Evolutionary conservation across 2,113 vertebrate genomes (phyloP).

Genomic region (Mola mola): DNA sequence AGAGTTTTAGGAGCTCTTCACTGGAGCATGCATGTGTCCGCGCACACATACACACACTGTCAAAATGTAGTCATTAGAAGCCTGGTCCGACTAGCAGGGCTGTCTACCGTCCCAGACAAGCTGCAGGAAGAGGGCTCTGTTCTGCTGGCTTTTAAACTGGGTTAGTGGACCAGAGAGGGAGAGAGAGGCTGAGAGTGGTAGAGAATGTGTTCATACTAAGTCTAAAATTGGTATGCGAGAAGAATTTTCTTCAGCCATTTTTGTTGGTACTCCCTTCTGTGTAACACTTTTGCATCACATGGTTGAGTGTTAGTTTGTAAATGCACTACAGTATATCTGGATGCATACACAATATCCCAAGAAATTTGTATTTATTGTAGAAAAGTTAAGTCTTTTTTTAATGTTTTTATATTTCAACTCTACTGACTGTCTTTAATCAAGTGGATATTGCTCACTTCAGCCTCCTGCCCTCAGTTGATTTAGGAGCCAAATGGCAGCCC

Average conservation of each 20-base stretch:
- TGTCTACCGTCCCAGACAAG: conserved; percentile 76
- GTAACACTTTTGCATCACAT: conserved; percentile 53
- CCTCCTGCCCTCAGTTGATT: conserved; percentile 69
- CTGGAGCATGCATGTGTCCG: background rate
- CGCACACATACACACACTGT: conserved; percentile 18
- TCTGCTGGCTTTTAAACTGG: conserved; percentile 77
- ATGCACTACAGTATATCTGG: background rate
- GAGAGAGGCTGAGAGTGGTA: conserved; percentile 35
- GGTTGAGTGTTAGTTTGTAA: conserved; percentile 29
- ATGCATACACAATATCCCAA: background rate
- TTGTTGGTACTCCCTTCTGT: conserved; percentile 59
- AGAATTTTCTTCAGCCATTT: conserved; percentile 69
- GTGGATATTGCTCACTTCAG: conserved; percentile 65
- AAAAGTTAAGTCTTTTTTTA: conserved; percentile 52
- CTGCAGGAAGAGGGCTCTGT: conserved; percentile 76
- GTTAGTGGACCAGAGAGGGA: conserved; percentile 80
- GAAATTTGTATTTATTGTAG: conserved; percentile 32
- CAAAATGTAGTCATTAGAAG: conserved; percentile 73
- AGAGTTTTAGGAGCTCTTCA: conserved; percentile 38
- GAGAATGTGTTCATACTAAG: conserved; percentile 47
- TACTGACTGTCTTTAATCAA: conserved; percentile 57
- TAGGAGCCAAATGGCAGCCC: conserved; percentile 75
- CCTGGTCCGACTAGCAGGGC: conserved; percentile 65
- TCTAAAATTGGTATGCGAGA: conserved; percentile 70
- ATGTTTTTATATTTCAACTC: conserved; percentile 37